These are phyloP conservation scores for Oscheius sp. DNA, from an alignment of 2,888 invertebrate genomes.

Conservation along the genomic window DNA sequence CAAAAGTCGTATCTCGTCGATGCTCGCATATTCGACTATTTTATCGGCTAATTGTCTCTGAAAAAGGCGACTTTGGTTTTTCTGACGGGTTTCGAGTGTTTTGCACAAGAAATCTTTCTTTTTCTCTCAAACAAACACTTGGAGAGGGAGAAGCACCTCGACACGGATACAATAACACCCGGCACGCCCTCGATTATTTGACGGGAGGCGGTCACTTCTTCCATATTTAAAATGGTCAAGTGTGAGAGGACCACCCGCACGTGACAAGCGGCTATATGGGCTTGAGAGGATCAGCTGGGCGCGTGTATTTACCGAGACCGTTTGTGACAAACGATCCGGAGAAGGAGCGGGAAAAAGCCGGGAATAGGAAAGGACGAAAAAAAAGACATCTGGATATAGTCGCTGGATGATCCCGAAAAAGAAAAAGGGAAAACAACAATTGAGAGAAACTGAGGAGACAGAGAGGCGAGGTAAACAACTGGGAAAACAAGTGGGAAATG, in stretches of 20 bases:
- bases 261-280: not conserved
- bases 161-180: slow-evolving; percentile 22
- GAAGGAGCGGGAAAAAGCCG: no score
- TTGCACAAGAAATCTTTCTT: slow-evolving; percentile 3
- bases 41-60: slow-evolving; percentile 86
- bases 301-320: slow-evolving; percentile 28
- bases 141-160: not conserved
- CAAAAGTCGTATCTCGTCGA: slow-evolving; percentile 87
- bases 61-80: slow-evolving; percentile 71
- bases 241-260: not conserved
- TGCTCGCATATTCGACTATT: slow-evolving; percentile 86
- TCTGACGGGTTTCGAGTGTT: slow-evolving; percentile 23
- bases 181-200: no score
- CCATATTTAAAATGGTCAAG: no score
- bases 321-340: slow-evolving; percentile 11
- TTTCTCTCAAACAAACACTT: slow-evolving; percentile 22
- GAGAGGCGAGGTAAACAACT: no score
- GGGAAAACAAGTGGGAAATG: no score
- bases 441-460: no score
- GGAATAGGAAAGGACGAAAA: no score
- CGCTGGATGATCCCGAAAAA: no score
- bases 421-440: no score
- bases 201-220: no score
- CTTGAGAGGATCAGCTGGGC: slow-evolving; percentile 15
- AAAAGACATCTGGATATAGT: no score